Percentiles rank a stretch among this genome's conserved stretches.
Conservation (phyloP, 2,113 vertebrate species). For the Ammodytes dubius region DNA sequence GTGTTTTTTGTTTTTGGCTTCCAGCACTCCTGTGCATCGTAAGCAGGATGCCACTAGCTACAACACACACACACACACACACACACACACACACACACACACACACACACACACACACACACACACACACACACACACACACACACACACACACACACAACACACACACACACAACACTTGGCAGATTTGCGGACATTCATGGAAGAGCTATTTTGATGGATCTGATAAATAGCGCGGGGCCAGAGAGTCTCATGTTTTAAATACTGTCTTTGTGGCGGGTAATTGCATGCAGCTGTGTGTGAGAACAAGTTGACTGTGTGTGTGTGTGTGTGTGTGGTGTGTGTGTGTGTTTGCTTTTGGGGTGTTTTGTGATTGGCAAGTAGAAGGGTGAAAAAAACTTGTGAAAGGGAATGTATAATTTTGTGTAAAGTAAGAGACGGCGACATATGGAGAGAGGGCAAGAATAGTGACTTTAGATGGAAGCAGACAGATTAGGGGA, state of each 20-base stretch:
- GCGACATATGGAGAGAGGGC: conserved; percentile 30
- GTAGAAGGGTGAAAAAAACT: conserved; percentile 10
- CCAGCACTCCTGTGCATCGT: conserved; percentile 11
- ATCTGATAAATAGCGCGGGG: conserved; percentile 67
- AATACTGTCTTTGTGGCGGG: conserved; percentile 70
- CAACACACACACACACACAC: conserved; percentile 8
- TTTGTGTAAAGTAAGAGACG: conserved; percentile 38
- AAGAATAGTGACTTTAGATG: conserved; percentile 16
- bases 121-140: conserved; percentile 9
- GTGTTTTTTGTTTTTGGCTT: neutral
- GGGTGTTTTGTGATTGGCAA: conserved; percentile 49
- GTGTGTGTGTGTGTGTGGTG: conserved; percentile 15
- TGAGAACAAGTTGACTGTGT: conserved; percentile 63
- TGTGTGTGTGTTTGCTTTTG: conserved; percentile 7
- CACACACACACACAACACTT: conserved; percentile 14
- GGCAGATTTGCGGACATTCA: conserved; percentile 49
- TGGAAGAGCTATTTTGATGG: conserved; percentile 69
- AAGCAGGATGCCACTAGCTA: conserved; percentile 5
- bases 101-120: conserved; percentile 13
- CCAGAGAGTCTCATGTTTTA: conserved; percentile 69
- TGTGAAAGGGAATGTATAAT: conserved; percentile 56
- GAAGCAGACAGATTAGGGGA: conserved; percentile 18
- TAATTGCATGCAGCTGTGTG: conserved; percentile 82
- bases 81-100: conserved; percentile 21
- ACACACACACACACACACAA: conserved; percentile 16